phyloP scores from a whole-genome alignment of 1,140 invertebrate genomes.

The Temnothorax nylanderi region DNA sequence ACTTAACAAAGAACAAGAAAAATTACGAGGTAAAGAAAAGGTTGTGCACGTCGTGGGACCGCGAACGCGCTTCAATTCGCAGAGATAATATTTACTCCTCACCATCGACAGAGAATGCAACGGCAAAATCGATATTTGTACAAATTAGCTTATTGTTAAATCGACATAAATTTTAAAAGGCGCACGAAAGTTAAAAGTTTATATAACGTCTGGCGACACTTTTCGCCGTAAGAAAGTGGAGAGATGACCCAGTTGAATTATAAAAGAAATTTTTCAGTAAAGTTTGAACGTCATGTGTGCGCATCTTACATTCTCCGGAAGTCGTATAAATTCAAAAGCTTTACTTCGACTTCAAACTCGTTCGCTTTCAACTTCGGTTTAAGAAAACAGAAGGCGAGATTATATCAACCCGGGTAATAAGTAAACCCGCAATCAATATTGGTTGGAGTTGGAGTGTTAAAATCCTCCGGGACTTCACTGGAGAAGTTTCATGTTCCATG shows the following conservation, averaged over 20 bases:
- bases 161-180: not conserved
- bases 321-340: constrained; percentile 1
- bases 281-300: not conserved
- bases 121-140: constrained; percentile 8
- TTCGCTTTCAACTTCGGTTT: not conserved
- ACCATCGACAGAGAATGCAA: constrained; percentile 16
- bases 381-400: constrained; percentile 30
- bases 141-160: constrained; percentile 22
- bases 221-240: not conserved
- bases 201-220: not conserved
- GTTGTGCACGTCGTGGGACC: not conserved
- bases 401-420: constrained; percentile 61
- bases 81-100: constrained; percentile 33
- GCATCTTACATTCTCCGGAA: not conserved
- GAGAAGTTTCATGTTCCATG: constrained; percentile 35
- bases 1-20: constrained; percentile 44
- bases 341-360: not conserved
- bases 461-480: constrained; percentile 60
- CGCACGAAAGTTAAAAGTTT: not conserved
- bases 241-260: not conserved
- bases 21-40: constrained; percentile 40
- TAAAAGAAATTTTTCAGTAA: constrained; percentile 15
- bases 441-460: constrained; percentile 19
- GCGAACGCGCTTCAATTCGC: constrained; percentile 12
- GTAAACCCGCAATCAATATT: constrained; percentile 59